Percentiles rank a stretch among this genome's conserved stretches.
These are phyloP conservation scores for Lucilia sericata DNA, from an alignment of 1,140 invertebrate species.

Conservation along the genomic window DNA sequence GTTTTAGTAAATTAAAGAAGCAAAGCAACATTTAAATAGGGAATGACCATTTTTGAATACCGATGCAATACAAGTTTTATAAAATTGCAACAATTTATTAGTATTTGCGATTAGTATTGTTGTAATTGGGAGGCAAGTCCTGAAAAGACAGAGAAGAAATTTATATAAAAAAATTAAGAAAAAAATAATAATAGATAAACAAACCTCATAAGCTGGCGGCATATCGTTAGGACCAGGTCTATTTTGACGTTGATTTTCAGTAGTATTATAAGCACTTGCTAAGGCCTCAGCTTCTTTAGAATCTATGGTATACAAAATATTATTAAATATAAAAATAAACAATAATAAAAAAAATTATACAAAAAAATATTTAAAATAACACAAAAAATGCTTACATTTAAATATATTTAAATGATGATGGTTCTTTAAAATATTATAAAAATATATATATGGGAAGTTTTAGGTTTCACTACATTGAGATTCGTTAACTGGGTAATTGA, in stretches of 20 bases:
- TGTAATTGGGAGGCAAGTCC: conserved; percentile 83
- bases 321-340: background rate
- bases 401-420: background rate
- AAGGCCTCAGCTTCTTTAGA: conserved; percentile 89
- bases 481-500: background rate
- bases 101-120: conserved; percentile 73
- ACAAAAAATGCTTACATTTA: background rate
- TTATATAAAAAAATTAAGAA: background rate
- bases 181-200: conserved; percentile 60
- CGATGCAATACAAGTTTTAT: background rate
- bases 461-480: conserved; percentile 38
- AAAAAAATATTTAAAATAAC: background rate
- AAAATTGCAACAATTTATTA: conserved; percentile 61
- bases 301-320: conserved; percentile 70
- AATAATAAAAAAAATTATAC: background rate
- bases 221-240: conserved; percentile 78
- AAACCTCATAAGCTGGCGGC: conserved; percentile 86
- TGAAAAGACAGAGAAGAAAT: conserved; percentile 66
- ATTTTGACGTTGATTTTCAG: conserved; percentile 61
- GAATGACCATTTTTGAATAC: conserved; percentile 23
- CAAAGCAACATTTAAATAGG: background rate
- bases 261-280: conserved; percentile 83
- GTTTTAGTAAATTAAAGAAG: background rate
- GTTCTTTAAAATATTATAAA: background rate
- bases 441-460: conserved; percentile 31